Evolutionary conservation across 2,113 vertebrate genomes (phyloP).

Genomic region (Erythrolamprus reginae): DNA sequence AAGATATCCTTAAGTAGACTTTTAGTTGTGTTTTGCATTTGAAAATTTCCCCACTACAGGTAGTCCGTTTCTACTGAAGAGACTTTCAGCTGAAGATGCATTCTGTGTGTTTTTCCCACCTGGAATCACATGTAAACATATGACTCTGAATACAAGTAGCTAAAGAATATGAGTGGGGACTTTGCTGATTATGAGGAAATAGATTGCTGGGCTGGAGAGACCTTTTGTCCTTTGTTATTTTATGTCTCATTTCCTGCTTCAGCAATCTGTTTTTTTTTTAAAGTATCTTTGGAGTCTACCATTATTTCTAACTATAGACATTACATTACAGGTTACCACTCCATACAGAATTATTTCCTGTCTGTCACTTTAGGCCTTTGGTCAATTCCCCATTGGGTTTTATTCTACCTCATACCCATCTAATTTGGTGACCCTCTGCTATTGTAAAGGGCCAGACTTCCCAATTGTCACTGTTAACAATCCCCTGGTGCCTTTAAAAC

Average conservation of each 20-base stretch:
- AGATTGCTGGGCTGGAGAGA: not conserved
- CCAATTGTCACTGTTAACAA: not conserved
- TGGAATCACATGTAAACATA: not conserved
- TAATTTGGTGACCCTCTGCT: not conserved
- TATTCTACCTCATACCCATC: not conserved
- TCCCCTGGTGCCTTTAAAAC: not conserved
- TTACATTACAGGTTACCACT: not conserved
- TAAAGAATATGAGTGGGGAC: not conserved
- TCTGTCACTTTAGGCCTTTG: not conserved
- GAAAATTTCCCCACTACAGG: not conserved
- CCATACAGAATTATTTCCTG: not conserved
- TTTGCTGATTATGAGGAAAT: not conserved
- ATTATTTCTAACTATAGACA: not conserved
- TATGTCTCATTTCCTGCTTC: not conserved
- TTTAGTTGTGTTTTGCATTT: not conserved
- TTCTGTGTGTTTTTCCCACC: not conserved
- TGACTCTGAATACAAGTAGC: not conserved
- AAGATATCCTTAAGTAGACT: not conserved
- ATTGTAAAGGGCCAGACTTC: not conserved
- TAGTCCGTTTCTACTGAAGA: not conserved
- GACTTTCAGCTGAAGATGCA: not conserved
- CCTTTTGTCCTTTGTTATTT: not conserved
- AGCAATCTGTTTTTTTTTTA: not conserved
- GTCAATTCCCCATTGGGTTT: not conserved
- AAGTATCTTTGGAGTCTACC: not conserved